Percentiles rank a stretch among this genome's conserved stretches.
These are phyloP conservation scores for Azemiops feae DNA, from an alignment of 2,113 vertebrate species.

Conservation along the genomic window DNA sequence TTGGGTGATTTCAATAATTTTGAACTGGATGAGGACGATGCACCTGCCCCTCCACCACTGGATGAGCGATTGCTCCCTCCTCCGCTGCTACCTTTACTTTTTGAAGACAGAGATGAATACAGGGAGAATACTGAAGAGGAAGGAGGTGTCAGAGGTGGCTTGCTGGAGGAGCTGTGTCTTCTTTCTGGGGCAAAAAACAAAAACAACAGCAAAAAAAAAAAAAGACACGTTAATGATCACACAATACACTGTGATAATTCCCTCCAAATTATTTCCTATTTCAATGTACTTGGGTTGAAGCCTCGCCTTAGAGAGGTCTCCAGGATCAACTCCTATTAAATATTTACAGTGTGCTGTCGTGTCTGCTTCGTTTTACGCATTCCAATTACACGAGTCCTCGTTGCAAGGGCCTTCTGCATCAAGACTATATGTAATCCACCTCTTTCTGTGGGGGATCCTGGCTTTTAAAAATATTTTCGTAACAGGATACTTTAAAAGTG, in stretches of 20 bases:
- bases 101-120: constrained; percentile 79
- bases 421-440: background rate
- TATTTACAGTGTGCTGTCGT: background rate
- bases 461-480: background rate
- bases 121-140: constrained; percentile 79
- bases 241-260: constrained; percentile 3
- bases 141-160: constrained; percentile 77
- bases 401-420: background rate
- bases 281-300: background rate
- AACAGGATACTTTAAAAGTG: background rate
- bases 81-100: constrained; percentile 76
- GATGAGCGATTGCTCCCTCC: constrained; percentile 74
- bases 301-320: background rate
- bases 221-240: background rate
- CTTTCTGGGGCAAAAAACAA: constrained; percentile 79
- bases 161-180: constrained; percentile 92
- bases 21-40: constrained; percentile 81
- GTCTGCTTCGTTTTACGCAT: background rate
- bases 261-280: background rate
- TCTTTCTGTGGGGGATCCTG: background rate
- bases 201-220: background rate
- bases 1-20: constrained; percentile 94
- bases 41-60: constrained; percentile 70
- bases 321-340: background rate
- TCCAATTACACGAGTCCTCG: background rate